Evolutionary conservation across 1,140 invertebrate genomes (phyloP).

Genomic region (Muscidifurax raptorellus): DNA sequence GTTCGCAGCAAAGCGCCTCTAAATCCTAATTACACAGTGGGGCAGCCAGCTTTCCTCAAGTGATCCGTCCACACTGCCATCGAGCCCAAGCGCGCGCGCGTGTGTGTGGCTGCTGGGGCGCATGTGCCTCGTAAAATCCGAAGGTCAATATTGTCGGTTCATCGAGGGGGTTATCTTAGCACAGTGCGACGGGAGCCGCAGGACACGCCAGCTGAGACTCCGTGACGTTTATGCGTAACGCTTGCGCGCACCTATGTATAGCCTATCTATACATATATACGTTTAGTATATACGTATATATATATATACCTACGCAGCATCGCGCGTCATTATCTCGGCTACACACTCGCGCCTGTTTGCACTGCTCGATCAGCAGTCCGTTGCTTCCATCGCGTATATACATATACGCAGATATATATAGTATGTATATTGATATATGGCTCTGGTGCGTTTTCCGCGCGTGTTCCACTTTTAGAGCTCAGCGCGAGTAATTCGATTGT

Average conservation of each 20-base stretch:
- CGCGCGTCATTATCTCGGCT: slow-evolving; percentile 55
- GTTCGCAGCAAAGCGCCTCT: neutral
- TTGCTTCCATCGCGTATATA: neutral
- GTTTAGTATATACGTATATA: neutral
- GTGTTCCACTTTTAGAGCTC: neutral
- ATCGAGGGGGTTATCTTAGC: slow-evolving; percentile 44
- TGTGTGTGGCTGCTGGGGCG: neutral
- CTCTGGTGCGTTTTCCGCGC: neutral
- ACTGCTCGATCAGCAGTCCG: slow-evolving; percentile 10
- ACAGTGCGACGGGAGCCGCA: neutral
- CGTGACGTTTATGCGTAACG: neutral
- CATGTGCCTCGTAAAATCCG: slow-evolving; percentile 35
- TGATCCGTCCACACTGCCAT: neutral
- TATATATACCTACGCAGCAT: neutral
- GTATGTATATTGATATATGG: neutral
- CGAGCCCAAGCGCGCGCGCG: too few species aligned
- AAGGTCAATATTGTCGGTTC: slow-evolving; percentile 60
- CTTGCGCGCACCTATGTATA: neutral
- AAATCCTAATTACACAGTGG: neutral
- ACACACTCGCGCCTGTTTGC: slow-evolving; percentile 50
- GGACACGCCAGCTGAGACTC: neutral
- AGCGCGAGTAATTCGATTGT: neutral
- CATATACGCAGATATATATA: neutral
- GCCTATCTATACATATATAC: neutral
- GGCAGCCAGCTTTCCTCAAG: neutral